phyloP scores from a whole-genome alignment of 2,888 invertebrate genomes.

The Acronicta aceris region DNA sequence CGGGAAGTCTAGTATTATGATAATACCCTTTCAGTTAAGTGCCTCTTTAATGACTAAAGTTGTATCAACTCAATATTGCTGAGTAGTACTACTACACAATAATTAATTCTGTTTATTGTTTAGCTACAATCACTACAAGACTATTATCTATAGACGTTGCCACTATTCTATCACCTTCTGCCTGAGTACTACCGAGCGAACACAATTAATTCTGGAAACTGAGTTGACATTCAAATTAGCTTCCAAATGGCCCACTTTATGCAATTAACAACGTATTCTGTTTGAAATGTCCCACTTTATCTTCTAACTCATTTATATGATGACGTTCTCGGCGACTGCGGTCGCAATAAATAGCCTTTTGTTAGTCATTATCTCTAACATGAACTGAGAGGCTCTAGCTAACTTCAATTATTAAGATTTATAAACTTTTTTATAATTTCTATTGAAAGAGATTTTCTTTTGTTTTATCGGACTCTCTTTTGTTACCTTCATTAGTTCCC shows the following conservation, averaged over 20 bases:
- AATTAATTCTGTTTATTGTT: constrained; percentile 6
- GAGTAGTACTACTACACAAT: too few relatives aligned
- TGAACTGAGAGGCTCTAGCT: neutral
- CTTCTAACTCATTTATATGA: constrained; percentile 30
- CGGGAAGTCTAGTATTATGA: too few relatives aligned
- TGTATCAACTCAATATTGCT: too few relatives aligned
- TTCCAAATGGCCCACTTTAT: constrained; percentile 54
- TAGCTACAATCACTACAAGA: constrained; percentile 10
- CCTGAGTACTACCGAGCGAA: constrained; percentile 28
- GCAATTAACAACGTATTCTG: constrained; percentile 57
- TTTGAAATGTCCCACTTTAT: constrained; percentile 43
- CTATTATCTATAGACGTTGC: constrained; percentile 9
- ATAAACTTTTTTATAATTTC: too few relatives aligned
- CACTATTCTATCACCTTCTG: constrained; percentile 1
- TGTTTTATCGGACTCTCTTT: too few relatives aligned
- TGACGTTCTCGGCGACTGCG: neutral
- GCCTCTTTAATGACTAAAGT: too few relatives aligned
- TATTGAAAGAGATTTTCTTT: too few relatives aligned
- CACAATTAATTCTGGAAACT: constrained; percentile 58
- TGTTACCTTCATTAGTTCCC: too few relatives aligned
- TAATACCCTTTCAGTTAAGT: too few relatives aligned
- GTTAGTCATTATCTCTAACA: neutral
- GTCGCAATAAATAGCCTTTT: constrained; percentile 2
- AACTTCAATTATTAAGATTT: neutral
- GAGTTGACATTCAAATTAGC: constrained; percentile 61